Evolutionary conservation across 2,888 invertebrate species (phyloP).

Genomic region (Agrochola lota): DNA sequence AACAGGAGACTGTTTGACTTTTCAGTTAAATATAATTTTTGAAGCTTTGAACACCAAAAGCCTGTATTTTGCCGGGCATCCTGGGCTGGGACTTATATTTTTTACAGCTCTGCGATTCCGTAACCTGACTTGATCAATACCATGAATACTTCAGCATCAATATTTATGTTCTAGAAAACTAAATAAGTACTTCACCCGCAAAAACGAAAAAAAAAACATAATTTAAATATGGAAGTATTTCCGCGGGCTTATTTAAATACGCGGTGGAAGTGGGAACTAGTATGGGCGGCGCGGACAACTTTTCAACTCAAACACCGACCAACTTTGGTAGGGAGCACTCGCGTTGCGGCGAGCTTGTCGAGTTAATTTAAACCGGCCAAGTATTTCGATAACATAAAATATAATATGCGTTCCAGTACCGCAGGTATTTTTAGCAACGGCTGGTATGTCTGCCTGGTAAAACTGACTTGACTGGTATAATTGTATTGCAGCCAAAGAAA

Average conservation of each 20-base stretch:
- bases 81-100: not conserved
- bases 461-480: no score
- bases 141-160: not conserved
- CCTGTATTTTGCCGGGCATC: not conserved
- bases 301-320: constrained; percentile 52
- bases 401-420: not conserved
- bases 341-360: constrained; percentile 12
- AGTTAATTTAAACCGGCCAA: constrained; percentile 35
- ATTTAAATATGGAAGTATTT: constrained; percentile 28
- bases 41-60: not conserved
- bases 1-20: not conserved
- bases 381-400: constrained; percentile 16
- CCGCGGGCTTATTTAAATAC: constrained; percentile 29
- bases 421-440: not conserved
- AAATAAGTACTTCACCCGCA: not conserved
- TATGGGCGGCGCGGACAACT: constrained; percentile 38
- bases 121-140: not conserved
- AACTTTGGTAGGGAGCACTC: constrained; percentile 45
- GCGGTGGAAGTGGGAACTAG: constrained; percentile 27
- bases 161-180: not conserved
- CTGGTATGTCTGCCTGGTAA: not conserved
- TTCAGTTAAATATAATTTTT: not conserved
- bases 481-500: not conserved
- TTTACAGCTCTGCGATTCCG: not conserved
- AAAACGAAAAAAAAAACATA: not conserved